Percentiles rank a stretch among this genome's conserved stretches.
These are phyloP conservation scores for Anoncus sp. DNA, from an alignment of 2,888 invertebrate genomes.

Conservation along the genomic window DNA sequence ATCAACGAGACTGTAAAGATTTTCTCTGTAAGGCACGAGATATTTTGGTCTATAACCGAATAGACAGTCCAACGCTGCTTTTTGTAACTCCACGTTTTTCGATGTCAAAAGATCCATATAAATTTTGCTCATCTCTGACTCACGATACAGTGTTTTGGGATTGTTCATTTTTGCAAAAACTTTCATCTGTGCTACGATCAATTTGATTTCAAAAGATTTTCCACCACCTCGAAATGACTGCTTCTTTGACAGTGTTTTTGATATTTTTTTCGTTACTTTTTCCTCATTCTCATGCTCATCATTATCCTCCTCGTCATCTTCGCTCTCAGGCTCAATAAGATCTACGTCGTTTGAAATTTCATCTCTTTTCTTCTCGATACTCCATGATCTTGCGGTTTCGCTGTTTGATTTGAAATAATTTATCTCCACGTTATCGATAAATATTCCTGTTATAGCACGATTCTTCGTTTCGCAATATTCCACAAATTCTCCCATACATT, in stretches of 20 bases:
- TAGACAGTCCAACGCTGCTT: slow-evolving; percentile 93
- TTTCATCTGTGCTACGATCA: slow-evolving; percentile 88
- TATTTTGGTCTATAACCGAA: slow-evolving; percentile 93
- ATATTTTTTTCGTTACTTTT: slow-evolving; percentile 63
- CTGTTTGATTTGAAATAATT: slow-evolving; percentile 87
- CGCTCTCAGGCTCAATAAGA: slow-evolving; percentile 74
- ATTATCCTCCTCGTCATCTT: slow-evolving; percentile 74
- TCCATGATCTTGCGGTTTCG: slow-evolving; percentile 85
- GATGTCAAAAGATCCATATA: slow-evolving; percentile 92
- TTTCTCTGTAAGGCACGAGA: slow-evolving; percentile 91
- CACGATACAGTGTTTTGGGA: slow-evolving; percentile 91
- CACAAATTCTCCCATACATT: slow-evolving; percentile 89
- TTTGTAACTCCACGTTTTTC: slow-evolving; percentile 92
- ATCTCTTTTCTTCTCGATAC: slow-evolving; percentile 83
- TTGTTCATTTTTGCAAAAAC: slow-evolving; percentile 92
- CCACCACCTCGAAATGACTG: slow-evolving; percentile 38
- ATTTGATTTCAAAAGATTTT: slow-evolving; percentile 75
- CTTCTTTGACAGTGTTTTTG: slow-evolving; percentile 58
- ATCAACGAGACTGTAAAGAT: slow-evolving; percentile 92
- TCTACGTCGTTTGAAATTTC: slow-evolving; percentile 54
- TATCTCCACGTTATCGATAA: slow-evolving; percentile 90
- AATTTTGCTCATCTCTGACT: slow-evolving; percentile 89
- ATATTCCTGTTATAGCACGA: slow-evolving; percentile 90
- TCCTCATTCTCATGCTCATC: slow-evolving; percentile 26
- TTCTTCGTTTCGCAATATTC: slow-evolving; percentile 92